phyloP scores from a whole-genome alignment of 2,797 vertebrate species.

The Kryptopterus vitreolus region DNA sequence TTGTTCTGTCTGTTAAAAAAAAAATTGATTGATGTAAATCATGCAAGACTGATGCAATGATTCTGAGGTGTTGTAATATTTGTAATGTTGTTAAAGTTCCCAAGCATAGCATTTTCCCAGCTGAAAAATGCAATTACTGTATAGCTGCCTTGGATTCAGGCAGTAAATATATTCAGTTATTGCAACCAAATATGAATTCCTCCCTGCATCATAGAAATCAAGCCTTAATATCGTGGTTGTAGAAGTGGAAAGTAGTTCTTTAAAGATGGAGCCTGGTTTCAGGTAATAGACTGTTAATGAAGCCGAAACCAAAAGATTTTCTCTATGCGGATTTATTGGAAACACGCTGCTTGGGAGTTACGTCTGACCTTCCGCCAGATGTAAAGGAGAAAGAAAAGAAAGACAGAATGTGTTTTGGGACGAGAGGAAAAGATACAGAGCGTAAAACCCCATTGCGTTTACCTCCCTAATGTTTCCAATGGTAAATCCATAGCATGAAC shows the following conservation, averaged over 20 bases:
- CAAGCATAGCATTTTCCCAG: slow-evolving; percentile 7
- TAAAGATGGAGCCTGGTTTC: not conserved
- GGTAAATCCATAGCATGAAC: slow-evolving; percentile 60
- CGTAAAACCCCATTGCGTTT: slow-evolving; percentile 39
- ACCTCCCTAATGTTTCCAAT: slow-evolving; percentile 54
- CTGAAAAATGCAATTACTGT: slow-evolving; percentile 20
- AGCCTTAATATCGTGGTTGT: not conserved
- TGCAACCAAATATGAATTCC: not conserved
- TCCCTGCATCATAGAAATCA: not conserved
- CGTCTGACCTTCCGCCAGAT: slow-evolving; percentile 69
- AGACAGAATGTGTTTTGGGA: slow-evolving; percentile 1
- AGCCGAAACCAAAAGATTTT: slow-evolving; percentile 30
- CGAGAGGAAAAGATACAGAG: slow-evolving; percentile 25
- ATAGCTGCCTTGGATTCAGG: not conserved
- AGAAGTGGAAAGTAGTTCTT: not conserved
- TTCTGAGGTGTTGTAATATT: slow-evolving; percentile 14
- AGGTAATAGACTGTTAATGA: not conserved
- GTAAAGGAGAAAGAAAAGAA: slow-evolving; percentile 41
- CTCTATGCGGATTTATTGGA: slow-evolving; percentile 49
- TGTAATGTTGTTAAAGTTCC: not conserved
- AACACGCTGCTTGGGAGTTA: slow-evolving; percentile 56
- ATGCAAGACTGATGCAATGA: slow-evolving; percentile 33
- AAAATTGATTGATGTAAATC: not conserved
- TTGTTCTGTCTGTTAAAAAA: slow-evolving; percentile 5
- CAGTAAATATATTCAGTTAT: slow-evolving; percentile 1